Percentiles rank a stretch among this genome's conserved stretches.
phyloP scores from a whole-genome alignment of 2,113 vertebrate species.

The Prinia subflava region DNA sequence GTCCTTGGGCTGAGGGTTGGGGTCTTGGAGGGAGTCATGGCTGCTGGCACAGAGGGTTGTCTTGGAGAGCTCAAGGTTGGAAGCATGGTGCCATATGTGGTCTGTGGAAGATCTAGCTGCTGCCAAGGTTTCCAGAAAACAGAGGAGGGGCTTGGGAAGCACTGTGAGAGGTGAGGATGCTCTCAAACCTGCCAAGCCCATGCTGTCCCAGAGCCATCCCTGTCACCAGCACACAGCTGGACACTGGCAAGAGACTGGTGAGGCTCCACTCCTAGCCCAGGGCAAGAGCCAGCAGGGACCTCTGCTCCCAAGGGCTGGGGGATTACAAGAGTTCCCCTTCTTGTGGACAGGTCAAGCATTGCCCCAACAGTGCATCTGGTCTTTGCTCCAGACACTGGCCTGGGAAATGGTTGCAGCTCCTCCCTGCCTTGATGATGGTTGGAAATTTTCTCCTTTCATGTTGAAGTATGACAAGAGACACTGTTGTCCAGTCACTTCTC shows the following conservation, averaged over 20 bases:
- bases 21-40: neutral
- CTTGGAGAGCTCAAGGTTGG: neutral
- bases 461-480: neutral
- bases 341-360: neutral
- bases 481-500: neutral
- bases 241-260: rapidly evolving
- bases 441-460: neutral
- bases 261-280: neutral
- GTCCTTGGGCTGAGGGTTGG: neutral
- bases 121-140: neutral
- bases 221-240: neutral
- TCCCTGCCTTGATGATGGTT: neutral
- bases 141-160: neutral
- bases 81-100: neutral
- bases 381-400: neutral
- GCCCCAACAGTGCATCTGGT: neutral
- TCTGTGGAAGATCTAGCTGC: neutral
- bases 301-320: neutral
- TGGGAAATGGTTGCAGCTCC: neutral
- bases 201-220: neutral
- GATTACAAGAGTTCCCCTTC: neutral
- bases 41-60: neutral
- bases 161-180: neutral
- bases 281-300: neutral
- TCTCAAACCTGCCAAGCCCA: neutral